phyloP scores from a whole-genome alignment of 2,888 invertebrate genomes.

The Papilio protenor region DNA sequence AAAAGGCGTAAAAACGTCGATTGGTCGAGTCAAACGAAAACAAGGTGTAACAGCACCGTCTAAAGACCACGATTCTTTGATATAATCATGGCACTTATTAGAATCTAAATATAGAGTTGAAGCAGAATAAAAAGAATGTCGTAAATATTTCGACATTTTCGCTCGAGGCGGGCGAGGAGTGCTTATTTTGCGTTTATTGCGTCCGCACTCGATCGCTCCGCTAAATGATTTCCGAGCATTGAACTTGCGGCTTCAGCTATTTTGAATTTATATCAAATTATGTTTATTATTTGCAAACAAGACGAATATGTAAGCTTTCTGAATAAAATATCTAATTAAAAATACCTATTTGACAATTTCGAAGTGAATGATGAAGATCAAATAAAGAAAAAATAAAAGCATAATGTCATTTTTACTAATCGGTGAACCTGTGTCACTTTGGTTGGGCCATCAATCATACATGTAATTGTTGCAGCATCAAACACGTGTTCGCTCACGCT shows the following conservation, averaged over 20 bases:
- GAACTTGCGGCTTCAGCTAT: conserved; percentile 66
- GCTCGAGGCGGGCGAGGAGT: conserved; percentile 62
- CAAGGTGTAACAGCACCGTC: conserved; percentile 57
- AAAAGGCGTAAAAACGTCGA: conserved; percentile 51
- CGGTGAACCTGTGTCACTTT: conserved; percentile 66
- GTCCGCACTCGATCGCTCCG: conserved; percentile 68
- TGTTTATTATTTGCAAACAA: not conserved
- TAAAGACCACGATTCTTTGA: conserved; percentile 65
- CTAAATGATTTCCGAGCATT: conserved; percentile 71
- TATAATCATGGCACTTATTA: conserved; percentile 54
- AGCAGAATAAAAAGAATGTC: conserved; percentile 71
- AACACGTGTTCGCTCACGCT: conserved; percentile 75
- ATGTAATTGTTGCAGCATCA: conserved; percentile 55
- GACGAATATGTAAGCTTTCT: not conserved
- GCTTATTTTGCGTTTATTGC: conserved; percentile 76
- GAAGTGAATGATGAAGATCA: not conserved
- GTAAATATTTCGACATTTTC: conserved; percentile 77
- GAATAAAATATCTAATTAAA: not conserved
- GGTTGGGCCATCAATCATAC: conserved; percentile 61
- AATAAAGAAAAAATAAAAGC: not conserved
- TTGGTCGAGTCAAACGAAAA: conserved; percentile 58
- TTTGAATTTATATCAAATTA: conserved; percentile 27
- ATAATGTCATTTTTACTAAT: conserved; percentile 54
- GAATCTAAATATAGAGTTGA: conserved; percentile 64
- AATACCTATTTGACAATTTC: conserved; percentile 26